Evolutionary conservation across 2,888 invertebrate genomes (phyloP).

Genomic region (Cancer borealis): DNA sequence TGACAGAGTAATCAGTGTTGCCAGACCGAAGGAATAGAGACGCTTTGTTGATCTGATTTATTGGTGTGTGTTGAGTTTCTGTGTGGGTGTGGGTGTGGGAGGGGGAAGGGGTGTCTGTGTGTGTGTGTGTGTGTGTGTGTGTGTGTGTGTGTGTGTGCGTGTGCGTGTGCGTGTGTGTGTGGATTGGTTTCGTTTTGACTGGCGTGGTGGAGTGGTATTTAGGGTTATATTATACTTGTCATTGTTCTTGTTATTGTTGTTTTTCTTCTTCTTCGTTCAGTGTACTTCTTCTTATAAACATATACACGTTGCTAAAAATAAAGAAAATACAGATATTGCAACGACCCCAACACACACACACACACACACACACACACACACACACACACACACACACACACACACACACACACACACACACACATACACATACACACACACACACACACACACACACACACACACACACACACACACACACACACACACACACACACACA

Average conservation of each 20-base stretch:
- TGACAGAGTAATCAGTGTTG: neutral
- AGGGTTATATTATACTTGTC: neutral
- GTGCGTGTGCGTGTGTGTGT: too few relatives aligned
- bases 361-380: conserved; percentile 28
- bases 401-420: neutral
- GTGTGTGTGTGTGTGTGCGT: too few relatives aligned
- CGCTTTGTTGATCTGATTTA: neutral
- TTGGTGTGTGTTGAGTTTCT: neutral
- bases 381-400: conserved; percentile 27
- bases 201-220: too few relatives aligned
- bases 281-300: neutral
- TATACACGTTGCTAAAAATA: neutral
- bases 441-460: conserved; percentile 40
- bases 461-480: neutral
- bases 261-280: neutral
- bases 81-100: too few relatives aligned
- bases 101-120: too few relatives aligned
- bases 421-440: conserved; percentile 22
- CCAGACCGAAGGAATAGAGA: neutral
- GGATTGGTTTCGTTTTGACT: too few relatives aligned
- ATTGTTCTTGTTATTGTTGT: neutral
- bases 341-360: neutral
- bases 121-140: too few relatives aligned
- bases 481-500: neutral
- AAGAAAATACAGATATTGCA: neutral